These are phyloP conservation scores for Zaprionus kolodkinae DNA, from an alignment of 1,140 invertebrate genomes.

Conservation along the genomic window DNA sequence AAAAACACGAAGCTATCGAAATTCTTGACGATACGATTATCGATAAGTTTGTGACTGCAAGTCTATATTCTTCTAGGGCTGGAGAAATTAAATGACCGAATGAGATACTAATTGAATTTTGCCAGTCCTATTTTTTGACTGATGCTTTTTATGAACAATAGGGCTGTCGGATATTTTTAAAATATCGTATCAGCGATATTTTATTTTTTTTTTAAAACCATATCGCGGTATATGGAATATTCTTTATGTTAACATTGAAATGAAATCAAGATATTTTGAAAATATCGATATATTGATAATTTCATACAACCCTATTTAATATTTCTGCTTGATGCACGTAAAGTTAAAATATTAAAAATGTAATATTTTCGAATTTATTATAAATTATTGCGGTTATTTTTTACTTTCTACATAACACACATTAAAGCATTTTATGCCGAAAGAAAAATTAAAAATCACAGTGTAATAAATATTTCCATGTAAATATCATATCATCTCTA, in stretches of 20 bases:
- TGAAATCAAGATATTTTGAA: too few relatives aligned
- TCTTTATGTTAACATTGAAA: too few relatives aligned
- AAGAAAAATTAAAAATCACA: not conserved
- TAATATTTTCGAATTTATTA: not conserved
- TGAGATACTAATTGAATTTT: not conserved
- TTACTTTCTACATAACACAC: not conserved
- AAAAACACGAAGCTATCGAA: slow-evolving; percentile 40
- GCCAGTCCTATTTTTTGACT: not conserved
- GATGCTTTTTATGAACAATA: not conserved
- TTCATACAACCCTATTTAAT: not conserved
- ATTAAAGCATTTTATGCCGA: not conserved
- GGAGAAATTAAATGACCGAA: not conserved
- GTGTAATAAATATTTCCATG: not conserved
- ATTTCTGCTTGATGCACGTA: not conserved
- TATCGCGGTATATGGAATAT: too few relatives aligned
- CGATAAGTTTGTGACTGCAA: slow-evolving; percentile 11
- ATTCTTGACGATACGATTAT: slow-evolving; percentile 2
- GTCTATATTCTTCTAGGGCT: slow-evolving; percentile 5
- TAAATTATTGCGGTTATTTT: not conserved
- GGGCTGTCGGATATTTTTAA: too few relatives aligned
- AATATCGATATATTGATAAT: too few relatives aligned
- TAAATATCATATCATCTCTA: not conserved
- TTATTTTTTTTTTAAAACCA: too few relatives aligned
- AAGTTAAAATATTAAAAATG: not conserved
- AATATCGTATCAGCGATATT: too few relatives aligned